A percentile compares a stretch with the other conserved stretches of the same genome.
Conservation (phyloP, 2,113 vertebrate species). For the Ophthalmolycus amberensis region DNA sequence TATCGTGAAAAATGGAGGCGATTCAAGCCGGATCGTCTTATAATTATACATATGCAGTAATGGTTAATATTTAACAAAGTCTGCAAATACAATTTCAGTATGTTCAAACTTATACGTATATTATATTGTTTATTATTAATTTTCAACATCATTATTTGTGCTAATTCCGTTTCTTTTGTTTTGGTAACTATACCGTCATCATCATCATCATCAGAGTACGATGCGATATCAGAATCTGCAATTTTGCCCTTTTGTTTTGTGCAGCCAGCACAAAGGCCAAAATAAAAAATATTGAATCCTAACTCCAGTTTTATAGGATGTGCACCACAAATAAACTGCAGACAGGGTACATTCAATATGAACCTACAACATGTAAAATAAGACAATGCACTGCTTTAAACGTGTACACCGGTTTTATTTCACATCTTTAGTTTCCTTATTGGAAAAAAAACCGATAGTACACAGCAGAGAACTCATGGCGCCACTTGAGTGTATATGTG, state of each 20-base stretch:
- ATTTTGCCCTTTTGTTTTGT: not conserved
- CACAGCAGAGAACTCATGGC: not conserved
- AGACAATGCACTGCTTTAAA: not conserved
- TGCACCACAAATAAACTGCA: not conserved
- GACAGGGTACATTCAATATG: not conserved
- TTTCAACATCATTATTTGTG: not conserved
- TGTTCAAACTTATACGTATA: constrained; percentile 4
- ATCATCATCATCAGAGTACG: not conserved
- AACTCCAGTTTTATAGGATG: not conserved
- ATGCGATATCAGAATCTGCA: not conserved
- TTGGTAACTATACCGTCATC: not conserved
- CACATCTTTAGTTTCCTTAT: not conserved
- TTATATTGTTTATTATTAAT: not conserved
- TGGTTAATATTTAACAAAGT: constrained; percentile 46
- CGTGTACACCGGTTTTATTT: not conserved
- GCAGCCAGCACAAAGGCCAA: not conserved
- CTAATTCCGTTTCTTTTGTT: not conserved
- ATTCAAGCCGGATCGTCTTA: too few relatives aligned
- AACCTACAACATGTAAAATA: not conserved
- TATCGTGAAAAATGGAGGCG: not conserved
- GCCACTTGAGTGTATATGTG: too few relatives aligned
- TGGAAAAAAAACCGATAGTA: not conserved
- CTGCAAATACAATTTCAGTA: constrained; percentile 9
- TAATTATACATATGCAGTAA: constrained; percentile 31
- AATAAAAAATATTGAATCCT: too few relatives aligned